Percentiles rank a stretch among this genome's conserved stretches.
phyloP scores from a whole-genome alignment of 1,140 invertebrate species.

The Aphis gossypii region DNA sequence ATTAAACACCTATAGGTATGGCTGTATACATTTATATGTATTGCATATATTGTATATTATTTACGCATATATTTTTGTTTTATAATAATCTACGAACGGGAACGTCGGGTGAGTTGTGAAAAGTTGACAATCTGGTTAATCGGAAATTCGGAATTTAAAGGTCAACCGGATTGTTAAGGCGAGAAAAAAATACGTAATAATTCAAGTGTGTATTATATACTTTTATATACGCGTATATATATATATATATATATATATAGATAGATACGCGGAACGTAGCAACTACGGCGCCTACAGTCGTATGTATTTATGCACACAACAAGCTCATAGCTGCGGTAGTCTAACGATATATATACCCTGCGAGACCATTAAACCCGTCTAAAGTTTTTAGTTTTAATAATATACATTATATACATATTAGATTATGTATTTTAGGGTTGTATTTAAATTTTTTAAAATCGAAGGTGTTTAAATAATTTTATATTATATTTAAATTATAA shows the following conservation, averaged over 20 bases:
- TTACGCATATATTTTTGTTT: background rate
- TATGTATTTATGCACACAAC: background rate
- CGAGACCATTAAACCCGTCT: background rate
- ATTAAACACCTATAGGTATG: background rate
- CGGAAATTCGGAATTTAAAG: constrained; percentile 52
- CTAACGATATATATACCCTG: background rate
- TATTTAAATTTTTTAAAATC: background rate
- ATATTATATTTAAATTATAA: background rate
- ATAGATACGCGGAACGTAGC: background rate
- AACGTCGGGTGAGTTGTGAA: constrained; percentile 5
- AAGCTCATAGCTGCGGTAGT: background rate
- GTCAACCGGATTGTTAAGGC: constrained; percentile 48
- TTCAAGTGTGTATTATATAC: background rate
- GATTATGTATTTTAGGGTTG: background rate
- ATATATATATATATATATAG: background rate
- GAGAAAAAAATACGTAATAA: constrained; percentile 10
- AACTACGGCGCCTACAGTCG: background rate
- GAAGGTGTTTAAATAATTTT: background rate
- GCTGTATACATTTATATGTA: background rate
- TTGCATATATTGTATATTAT: background rate
- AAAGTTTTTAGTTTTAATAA: background rate
- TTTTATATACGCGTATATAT: background rate
- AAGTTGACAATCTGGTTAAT: constrained; percentile 54
- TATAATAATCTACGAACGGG: constrained; percentile 29
- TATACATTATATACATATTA: too few species aligned